Evolutionary conservation across 2,113 vertebrate species (phyloP).

Genomic region (Salvelinus sp.): DNA sequence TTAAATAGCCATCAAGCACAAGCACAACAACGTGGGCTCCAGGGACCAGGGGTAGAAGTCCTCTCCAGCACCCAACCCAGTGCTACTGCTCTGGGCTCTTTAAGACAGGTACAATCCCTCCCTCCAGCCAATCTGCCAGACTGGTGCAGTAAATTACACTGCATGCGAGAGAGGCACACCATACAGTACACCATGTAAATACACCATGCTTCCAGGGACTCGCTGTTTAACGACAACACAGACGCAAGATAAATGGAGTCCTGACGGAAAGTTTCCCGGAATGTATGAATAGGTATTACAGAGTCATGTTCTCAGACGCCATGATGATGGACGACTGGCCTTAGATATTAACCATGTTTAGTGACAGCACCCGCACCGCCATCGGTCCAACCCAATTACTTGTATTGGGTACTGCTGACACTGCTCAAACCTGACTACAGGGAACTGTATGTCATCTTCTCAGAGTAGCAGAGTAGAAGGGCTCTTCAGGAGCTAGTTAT

Average conservation of each 20-base stretch:
- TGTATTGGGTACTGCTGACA: slow-evolving; percentile 1
- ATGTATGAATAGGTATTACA: slow-evolving; percentile 16
- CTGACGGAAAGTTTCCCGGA: neutral
- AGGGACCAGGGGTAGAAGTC: no score
- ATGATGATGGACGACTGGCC: slow-evolving; percentile 19
- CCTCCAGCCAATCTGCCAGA: no score
- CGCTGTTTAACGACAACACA: slow-evolving; percentile 8
- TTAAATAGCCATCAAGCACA: no score
- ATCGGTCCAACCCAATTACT: slow-evolving; percentile 26
- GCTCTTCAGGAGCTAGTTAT: neutral
- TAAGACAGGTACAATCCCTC: no score
- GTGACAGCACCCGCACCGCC: no score
- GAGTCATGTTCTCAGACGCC: slow-evolving; percentile 7
- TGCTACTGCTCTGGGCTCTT: no score
- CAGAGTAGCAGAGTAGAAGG: slow-evolving; percentile 8
- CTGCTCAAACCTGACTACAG: slow-evolving; percentile 10
- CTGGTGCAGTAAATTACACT: neutral
- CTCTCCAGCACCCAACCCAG: no score
- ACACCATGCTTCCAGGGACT: slow-evolving; percentile 11
- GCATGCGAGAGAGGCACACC: neutral
- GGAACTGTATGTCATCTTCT: slow-evolving; percentile 17
- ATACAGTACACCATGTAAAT: slow-evolving; percentile 18
- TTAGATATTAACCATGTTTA: slow-evolving; percentile 27
- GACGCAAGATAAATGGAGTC: slow-evolving; percentile 23
- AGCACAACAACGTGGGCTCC: no score